These are phyloP conservation scores for Megaustenia siamemsis DNA, from an alignment of 2,888 invertebrate genomes.

Conservation along the genomic window DNA sequence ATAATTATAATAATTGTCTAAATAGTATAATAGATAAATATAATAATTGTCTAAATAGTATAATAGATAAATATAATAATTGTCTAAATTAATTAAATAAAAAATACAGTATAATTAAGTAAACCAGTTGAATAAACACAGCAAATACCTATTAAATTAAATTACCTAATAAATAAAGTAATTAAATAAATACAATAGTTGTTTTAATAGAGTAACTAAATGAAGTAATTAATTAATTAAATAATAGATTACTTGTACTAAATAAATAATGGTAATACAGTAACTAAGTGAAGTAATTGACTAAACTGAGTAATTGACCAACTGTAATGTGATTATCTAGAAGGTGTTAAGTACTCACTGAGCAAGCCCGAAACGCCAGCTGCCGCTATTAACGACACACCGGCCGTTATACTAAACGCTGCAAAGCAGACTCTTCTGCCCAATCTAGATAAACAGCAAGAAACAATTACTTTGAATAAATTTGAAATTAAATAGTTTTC, in stretches of 20 bases:
- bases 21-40: no score
- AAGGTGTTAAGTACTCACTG: neutral
- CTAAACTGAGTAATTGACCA: no score
- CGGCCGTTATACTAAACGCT: conserved; percentile 5
- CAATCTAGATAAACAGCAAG: neutral
- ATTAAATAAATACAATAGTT: no score
- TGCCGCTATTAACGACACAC: neutral
- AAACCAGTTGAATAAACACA: neutral
- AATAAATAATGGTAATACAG: no score
- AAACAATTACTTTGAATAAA: neutral
- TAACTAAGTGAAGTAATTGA: no score
- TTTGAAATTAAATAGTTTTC: no score
- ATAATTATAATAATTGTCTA: no score
- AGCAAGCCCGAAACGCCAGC: neutral
- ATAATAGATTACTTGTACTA: no score
- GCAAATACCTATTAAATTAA: neutral
- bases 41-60: no score
- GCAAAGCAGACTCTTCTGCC: conserved; percentile 16
- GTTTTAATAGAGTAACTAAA: no score
- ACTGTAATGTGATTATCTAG: no score
- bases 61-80: neutral
- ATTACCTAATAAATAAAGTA: neutral
- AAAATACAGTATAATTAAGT: neutral
- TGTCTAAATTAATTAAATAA: neutral
- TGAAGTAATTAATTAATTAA: no score